These are phyloP conservation scores for Malthinus seriepunctatus DNA, from an alignment of 2,888 invertebrate genomes.

Conservation along the genomic window DNA sequence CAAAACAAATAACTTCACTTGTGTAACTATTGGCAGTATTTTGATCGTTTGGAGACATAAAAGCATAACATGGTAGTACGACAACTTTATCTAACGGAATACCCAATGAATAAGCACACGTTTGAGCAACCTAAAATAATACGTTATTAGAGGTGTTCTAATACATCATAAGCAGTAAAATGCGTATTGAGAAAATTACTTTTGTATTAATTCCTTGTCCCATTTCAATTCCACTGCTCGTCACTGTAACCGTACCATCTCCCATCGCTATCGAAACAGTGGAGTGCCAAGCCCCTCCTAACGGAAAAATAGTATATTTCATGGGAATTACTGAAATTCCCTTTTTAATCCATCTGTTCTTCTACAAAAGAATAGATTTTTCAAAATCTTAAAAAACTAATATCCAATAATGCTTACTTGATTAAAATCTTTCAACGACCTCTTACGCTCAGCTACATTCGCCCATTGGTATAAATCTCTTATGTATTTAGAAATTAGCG, in stretches of 20 bases:
- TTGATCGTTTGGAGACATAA: neutral
- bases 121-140: neutral
- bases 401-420: slow-evolving; percentile 43
- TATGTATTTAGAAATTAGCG: slow-evolving; percentile 57
- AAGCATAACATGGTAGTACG: neutral
- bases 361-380: neutral
- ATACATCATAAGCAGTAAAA: too few species aligned
- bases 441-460: slow-evolving; percentile 61
- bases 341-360: neutral
- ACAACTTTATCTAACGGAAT: neutral
- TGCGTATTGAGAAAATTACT: too few species aligned
- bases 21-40: neutral
- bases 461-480: slow-evolving; percentile 60
- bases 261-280: neutral
- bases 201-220: neutral
- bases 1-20: neutral
- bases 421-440: slow-evolving; percentile 64
- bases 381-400: neutral
- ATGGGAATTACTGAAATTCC: neutral
- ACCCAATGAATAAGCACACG: neutral
- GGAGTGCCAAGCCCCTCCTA: neutral
- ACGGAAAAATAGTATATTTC: neutral
- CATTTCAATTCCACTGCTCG: neutral
- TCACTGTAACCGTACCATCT: neutral
- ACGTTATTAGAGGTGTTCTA: too few species aligned